Percentiles rank a stretch among this genome's conserved stretches.
These are phyloP conservation scores for Cordylochernes scorpioides DNA, from an alignment of 2,888 invertebrate genomes.

Conservation along the genomic window DNA sequence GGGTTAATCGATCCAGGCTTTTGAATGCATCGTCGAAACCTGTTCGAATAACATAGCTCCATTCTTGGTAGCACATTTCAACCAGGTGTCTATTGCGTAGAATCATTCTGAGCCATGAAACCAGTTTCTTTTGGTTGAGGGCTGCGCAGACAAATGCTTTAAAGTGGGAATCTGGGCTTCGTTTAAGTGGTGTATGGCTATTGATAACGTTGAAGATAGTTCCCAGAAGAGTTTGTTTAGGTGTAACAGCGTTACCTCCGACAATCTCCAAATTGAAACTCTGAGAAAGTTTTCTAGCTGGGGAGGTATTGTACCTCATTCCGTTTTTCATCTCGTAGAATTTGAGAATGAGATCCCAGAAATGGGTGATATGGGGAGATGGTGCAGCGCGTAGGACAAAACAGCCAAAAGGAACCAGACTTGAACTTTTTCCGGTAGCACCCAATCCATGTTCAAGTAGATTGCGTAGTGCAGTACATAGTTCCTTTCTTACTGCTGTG, in stretches of 20 bases:
- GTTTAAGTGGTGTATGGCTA: constrained; percentile 67
- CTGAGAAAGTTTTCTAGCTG: constrained; percentile 76
- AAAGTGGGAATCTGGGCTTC: constrained; percentile 86
- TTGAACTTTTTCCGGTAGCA: constrained; percentile 34
- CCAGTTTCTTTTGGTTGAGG: constrained; percentile 77
- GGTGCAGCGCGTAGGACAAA: constrained; percentile 20
- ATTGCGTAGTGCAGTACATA: constrained; percentile 66
- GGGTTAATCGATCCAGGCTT: constrained; percentile 58
- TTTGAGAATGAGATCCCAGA: constrained; percentile 78
- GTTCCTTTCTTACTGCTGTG: constrained; percentile 61
- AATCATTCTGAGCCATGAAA: constrained; percentile 75
- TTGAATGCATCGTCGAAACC: constrained; percentile 82
- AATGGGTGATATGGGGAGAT: constrained; percentile 37
- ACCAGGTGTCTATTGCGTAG: constrained; percentile 40
- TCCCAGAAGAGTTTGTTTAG: constrained; percentile 61
- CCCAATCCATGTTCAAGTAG: constrained; percentile 76
- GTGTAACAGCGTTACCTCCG: constrained; percentile 54
- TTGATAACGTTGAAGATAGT: constrained; percentile 72
- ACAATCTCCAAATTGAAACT: constrained; percentile 71
- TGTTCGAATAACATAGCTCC: constrained; percentile 84
- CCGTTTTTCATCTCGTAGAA: constrained; percentile 90
- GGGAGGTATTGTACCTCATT: constrained; percentile 73
- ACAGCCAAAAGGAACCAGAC: constrained; percentile 47
- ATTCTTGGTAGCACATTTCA: constrained; percentile 30
- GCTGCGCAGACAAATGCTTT: constrained; percentile 93